These are phyloP conservation scores for Chymomyza amoena DNA, from an alignment of 2,888 invertebrate species.

Conservation along the genomic window DNA sequence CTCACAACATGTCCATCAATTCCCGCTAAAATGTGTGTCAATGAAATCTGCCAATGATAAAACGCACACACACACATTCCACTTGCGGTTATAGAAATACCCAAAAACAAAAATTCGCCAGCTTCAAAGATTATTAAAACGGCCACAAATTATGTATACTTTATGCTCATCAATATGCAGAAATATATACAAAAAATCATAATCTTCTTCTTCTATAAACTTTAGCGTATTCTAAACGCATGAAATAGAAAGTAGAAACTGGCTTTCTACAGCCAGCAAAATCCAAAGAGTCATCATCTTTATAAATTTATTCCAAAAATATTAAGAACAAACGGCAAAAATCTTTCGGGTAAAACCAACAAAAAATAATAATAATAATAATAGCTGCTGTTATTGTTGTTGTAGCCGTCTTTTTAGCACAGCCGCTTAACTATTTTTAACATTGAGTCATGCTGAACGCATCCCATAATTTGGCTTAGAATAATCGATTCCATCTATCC, in stretches of 20 bases:
- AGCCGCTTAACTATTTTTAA: conserved; percentile 58
- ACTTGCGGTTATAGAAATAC: conserved; percentile 1
- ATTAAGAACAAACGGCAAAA: conserved; percentile 7
- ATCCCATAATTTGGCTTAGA: conserved; percentile 42
- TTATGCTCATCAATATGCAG: conserved; percentile 11
- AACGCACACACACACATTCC: not conserved
- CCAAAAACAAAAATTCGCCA: conserved; percentile 5
- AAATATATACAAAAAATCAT: conserved; percentile 1
- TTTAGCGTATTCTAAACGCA: conserved; percentile 32
- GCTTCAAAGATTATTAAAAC: not conserved
- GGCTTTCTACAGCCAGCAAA: conserved; percentile 12
- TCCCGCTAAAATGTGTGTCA: conserved; percentile 54
- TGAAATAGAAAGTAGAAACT: conserved; percentile 66
- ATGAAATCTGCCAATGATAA: conserved; percentile 20
- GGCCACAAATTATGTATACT: not conserved
- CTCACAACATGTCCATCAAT: conserved; percentile 24
- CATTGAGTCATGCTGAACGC: conserved; percentile 55
- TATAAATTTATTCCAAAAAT: conserved; percentile 55
- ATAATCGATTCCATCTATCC: not conserved
- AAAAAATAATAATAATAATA: conserved; percentile 32
- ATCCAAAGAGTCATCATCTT: conserved; percentile 10
- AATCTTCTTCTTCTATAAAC: not conserved
- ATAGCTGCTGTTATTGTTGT: too few relatives aligned
- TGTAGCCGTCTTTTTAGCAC: not conserved
- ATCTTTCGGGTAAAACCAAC: conserved; percentile 5